Evolutionary conservation across 2,113 vertebrate species (phyloP), one percentile per base, ranked within the genome.

Genomic region (Perca fluviatilis): DNA sequence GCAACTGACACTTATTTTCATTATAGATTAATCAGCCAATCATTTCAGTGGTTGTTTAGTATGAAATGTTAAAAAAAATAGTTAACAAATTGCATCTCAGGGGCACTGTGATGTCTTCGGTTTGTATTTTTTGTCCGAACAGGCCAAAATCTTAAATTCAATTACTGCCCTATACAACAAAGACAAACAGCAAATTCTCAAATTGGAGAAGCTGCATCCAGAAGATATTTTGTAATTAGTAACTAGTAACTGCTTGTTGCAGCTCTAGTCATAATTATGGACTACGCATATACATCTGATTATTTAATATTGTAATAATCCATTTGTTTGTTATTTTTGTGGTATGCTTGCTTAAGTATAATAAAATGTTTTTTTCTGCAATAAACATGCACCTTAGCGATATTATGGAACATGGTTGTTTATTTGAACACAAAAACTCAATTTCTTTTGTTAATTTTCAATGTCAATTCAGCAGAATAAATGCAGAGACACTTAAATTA

Each of bases 321-420:
- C 18, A 1, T 21, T 27, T 14, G 2, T 25, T 43, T 69, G 2
- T 40, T 67, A 1, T 11, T 36, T 79, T 54, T 70, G 18, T 53
- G 25, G 2, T 69, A 36, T 71, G 54, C 69, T 75, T 81, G 64
- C 70, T 40, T 0, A 60, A 43, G 57, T 57, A 69, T 18, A 79
- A 64, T 36, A 46, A 36, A 61, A 61, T 66, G 36, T 71, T 66
- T 43, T 40, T 83, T 81, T 71, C 33, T 61, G 67, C 56, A 86
- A 77, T 79, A 80, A 82, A 80, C 12, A 61, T 54, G 74, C 78
- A 82, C 71, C 61, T 76, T 79, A 66, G 18, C 6, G 2, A 60
- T n/a, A 30, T 47, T 13, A 47, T 54, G 1, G 13, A 46, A 36
- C 14, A 23, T 54, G 43, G 2, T 4, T 74, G 36, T 73, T 79